Evolutionary conservation across 2,113 vertebrate genomes (phyloP), one percentile per base, ranked within the genome.

Genomic region (Edolisoma coerulescens): DNA sequence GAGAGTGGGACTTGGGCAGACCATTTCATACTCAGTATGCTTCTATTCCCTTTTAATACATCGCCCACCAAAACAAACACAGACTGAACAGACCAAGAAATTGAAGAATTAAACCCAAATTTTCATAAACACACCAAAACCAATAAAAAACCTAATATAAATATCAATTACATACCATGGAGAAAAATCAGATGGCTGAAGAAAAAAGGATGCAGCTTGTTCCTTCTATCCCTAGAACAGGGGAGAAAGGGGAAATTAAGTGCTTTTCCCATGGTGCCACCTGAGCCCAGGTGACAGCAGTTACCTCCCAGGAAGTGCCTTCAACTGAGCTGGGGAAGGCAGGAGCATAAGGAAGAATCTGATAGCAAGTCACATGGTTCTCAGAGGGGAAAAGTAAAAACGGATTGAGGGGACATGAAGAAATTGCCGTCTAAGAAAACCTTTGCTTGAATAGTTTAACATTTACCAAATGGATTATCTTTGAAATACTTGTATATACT

Each of bases 121-220:
- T 60, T 54, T n/a, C 49, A 83, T 28, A 18, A 79, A 41, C 5
- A 39, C 3, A 56, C 41, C 2, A 65, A 54, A 87, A 53, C 0
- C 30, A 41, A 22, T 9, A 19, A 19, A 23, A 22, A 3, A 11
- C 7, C 7, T 33, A 30, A 41, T 24, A 19, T 37, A 78, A 95
- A 28, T 5, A 14, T 11, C 20, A 37, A 27, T 13, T 87, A 82
- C 45, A 32, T 39, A 84, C 42, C 54, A 30, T 1, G 0, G 10
- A 83, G 13, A 37, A 83, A 88, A 86, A 61, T 0, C 33, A 64
- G 14, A 24, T 3, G 2, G 6, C 24, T 61, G 17, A 35, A 77
- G 15, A 56, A 60, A 69, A 37, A 3, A 88, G 1, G 4, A 9
- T 1, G 0, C 15, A 42, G 10, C 24, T 14, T 19, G 0, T 4